These are phyloP conservation scores for Protaetia brevitarsis DNA, from an alignment of 1,140 invertebrate genomes.

Conservation along the genomic window DNA sequence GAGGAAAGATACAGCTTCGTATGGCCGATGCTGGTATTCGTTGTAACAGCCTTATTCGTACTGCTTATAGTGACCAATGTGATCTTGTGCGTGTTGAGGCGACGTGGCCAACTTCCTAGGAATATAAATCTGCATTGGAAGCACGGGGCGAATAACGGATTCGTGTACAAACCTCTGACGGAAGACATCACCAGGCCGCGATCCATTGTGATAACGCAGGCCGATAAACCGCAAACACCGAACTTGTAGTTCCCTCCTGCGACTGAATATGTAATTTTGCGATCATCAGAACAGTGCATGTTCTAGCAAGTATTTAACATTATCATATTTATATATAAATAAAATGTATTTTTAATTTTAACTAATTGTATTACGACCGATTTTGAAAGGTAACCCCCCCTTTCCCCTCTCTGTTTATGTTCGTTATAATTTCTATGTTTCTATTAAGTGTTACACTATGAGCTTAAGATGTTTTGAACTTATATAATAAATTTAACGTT, in stretches of 20 bases:
- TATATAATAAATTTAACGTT: no score
- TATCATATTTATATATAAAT: no score
- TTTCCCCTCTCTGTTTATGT: no score
- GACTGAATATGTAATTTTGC: no score
- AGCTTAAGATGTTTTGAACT: no score
- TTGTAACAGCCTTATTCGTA: conserved; percentile 51
- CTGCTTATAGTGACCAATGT: conserved; percentile 38
- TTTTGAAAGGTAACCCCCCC: no score
- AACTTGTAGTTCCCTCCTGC: background rate
- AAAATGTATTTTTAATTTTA: no score
- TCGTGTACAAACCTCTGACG: conserved; percentile 43
- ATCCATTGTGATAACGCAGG: conserved; percentile 31
- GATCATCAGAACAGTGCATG: no score
- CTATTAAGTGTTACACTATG: no score
- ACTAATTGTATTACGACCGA: no score
- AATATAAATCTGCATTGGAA: conserved; percentile 42
- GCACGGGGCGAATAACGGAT: conserved; percentile 42
- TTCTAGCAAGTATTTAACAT: no score
- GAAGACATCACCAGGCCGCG: conserved; percentile 41
- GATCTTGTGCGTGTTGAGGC: conserved; percentile 37
- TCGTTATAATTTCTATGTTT: no score
- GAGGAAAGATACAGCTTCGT: conserved; percentile 28
- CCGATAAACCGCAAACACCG: background rate
- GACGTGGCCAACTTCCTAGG: conserved; percentile 35
- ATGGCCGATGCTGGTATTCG: conserved; percentile 49